A percentile compares a stretch with the other conserved stretches of the same genome.
phyloP scores from a whole-genome alignment of 2,113 vertebrate genomes.

The Pseudonaja textilis region DNA sequence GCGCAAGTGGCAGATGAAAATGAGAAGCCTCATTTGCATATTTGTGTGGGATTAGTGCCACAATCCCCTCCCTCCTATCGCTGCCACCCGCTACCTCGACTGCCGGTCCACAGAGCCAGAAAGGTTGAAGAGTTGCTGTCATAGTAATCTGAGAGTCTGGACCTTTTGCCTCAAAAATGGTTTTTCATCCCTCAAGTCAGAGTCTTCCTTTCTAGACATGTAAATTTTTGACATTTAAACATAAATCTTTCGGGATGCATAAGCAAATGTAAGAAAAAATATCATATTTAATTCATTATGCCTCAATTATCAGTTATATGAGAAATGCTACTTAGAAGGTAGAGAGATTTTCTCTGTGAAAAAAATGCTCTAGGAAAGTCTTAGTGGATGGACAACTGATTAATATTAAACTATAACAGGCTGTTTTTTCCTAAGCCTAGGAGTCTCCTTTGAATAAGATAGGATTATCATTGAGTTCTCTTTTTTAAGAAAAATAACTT shows the following conservation, averaged over 20 bases:
- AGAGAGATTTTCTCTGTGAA: neutral
- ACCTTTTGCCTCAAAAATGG: neutral
- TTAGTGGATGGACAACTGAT: neutral
- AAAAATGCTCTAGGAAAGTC: neutral
- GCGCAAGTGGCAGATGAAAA: neutral
- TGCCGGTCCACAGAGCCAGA: neutral
- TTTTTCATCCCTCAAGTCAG: neutral
- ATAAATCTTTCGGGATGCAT: neutral
- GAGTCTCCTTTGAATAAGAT: neutral
- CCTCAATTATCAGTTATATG: neutral
- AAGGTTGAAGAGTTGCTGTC: neutral
- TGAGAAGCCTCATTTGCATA: neutral
- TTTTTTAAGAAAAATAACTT: neutral
- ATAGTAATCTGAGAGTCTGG: neutral
- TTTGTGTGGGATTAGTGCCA: neutral
- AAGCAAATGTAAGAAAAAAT: neutral
- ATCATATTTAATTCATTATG: neutral
- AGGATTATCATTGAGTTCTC: neutral
- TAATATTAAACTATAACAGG: neutral
- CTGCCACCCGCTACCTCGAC: fast-evolving
- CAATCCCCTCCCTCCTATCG: neutral
- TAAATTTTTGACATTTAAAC: neutral
- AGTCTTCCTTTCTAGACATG: neutral
- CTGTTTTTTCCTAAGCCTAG: neutral
- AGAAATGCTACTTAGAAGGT: neutral